phyloP scores from a whole-genome alignment of 1,140 invertebrate genomes.

The Lucilia cuprina region DNA sequence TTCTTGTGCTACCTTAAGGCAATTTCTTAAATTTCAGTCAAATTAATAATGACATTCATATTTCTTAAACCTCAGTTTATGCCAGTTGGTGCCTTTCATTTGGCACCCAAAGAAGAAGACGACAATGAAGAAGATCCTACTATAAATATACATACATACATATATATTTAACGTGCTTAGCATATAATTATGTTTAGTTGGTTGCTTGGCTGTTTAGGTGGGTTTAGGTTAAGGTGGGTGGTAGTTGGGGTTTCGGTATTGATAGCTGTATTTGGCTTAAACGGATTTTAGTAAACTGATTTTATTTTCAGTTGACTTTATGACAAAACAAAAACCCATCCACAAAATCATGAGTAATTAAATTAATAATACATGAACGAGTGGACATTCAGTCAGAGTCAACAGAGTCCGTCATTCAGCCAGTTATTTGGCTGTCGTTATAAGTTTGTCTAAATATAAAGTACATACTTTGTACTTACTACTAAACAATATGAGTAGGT shows the following conservation, averaged over 20 bases:
- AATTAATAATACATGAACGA: constrained; percentile 1
- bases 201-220: not conserved
- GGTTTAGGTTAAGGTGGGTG: not conserved
- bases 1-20: not conserved
- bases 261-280: not conserved
- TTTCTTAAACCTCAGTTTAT: not conserved
- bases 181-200: not conserved
- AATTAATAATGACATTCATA: not conserved
- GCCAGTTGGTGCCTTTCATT: not conserved
- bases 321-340: not conserved
- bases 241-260: not conserved
- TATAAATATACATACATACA: not conserved
- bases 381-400: not conserved
- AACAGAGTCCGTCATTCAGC: not conserved
- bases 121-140: not conserved
- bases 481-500: not conserved
- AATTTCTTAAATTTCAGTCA: not conserved
- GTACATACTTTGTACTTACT: not conserved
- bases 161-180: not conserved
- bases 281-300: not conserved
- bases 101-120: not conserved
- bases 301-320: not conserved
- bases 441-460: not conserved
- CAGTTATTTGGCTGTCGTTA: not conserved
- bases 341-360: not conserved